phyloP scores from a whole-genome alignment of 2,797 vertebrate species.

The Typhlichthys eigenmanni region DNA sequence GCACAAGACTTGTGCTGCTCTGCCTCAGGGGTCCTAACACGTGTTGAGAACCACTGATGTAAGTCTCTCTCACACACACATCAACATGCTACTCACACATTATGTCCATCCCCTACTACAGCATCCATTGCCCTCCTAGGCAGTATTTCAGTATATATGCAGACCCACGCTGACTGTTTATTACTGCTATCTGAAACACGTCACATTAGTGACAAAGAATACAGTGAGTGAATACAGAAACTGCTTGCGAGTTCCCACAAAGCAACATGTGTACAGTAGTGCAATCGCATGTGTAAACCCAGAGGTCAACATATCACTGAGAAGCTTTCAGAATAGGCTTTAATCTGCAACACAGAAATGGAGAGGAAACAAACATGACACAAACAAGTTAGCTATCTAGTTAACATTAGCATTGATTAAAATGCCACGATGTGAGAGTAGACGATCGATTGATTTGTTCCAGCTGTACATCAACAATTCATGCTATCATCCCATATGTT shows the following conservation, averaged over 20 bases:
- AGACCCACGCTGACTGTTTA: constrained; percentile 40
- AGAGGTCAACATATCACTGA: neutral
- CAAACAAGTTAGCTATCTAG: too few species aligned
- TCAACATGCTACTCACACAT: constrained; percentile 6
- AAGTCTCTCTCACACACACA: neutral
- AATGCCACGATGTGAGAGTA: too few species aligned
- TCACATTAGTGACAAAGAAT: constrained; percentile 52
- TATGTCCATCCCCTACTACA: constrained; percentile 7
- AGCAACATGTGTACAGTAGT: constrained; percentile 29
- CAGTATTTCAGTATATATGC: constrained; percentile 42
- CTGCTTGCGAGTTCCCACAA: constrained; percentile 29
- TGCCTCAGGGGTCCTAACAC: too few species aligned
- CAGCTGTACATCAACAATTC: too few species aligned
- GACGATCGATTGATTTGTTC: too few species aligned
- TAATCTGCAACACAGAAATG: too few species aligned
- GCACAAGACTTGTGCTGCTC: too few species aligned
- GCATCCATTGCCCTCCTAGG: constrained; percentile 35
- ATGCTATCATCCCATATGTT: too few species aligned
- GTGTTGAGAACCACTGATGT: too few species aligned
- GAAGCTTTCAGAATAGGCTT: too few species aligned
- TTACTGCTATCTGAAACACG: constrained; percentile 30
- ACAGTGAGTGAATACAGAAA: constrained; percentile 47
- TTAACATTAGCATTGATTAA: too few species aligned
- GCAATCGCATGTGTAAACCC: constrained; percentile 33
- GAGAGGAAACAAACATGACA: too few species aligned